Evolutionary conservation across 2,113 vertebrate genomes (phyloP).

Genomic region (Maccullochella peelii): DNA sequence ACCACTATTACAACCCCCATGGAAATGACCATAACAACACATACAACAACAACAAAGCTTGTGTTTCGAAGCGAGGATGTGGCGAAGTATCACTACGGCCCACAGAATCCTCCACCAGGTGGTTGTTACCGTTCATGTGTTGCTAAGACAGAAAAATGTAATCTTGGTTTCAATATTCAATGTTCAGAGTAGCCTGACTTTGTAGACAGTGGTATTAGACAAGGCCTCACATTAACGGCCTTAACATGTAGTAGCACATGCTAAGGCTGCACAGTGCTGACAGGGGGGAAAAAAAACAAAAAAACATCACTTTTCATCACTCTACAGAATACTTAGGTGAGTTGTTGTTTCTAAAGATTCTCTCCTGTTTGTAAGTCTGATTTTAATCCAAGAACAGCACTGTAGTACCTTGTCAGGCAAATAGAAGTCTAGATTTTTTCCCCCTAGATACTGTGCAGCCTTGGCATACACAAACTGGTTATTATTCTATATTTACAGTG

Average conservation of each 20-base stretch:
- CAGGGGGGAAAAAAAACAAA: constrained; percentile 1
- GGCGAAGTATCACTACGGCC: constrained; percentile 6
- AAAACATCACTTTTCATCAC: too few relatives aligned
- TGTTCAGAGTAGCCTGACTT: constrained; percentile 77
- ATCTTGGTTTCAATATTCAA: constrained; percentile 76
- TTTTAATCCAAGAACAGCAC: constrained; percentile 15
- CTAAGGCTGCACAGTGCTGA: constrained; percentile 65
- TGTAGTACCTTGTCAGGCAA: background rate
- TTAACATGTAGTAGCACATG: constrained; percentile 75
- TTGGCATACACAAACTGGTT: constrained; percentile 71
- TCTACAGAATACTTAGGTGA: background rate
- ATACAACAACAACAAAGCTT: constrained; percentile 49
- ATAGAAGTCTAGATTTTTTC: constrained; percentile 17
- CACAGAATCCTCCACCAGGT: constrained; percentile 39
- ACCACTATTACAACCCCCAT: constrained; percentile 11
- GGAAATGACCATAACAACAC: constrained; percentile 51
- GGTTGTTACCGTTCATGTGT: constrained; percentile 52
- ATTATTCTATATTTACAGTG: constrained; percentile 79
- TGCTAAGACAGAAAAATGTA: constrained; percentile 71
- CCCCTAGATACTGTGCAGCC: constrained; percentile 67
- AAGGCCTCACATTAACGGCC: constrained; percentile 77
- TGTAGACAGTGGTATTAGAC: constrained; percentile 77
- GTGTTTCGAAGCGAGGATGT: constrained; percentile 44
- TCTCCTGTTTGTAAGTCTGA: background rate
- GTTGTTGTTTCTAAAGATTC: constrained; percentile 12